phyloP scores from a whole-genome alignment of 2,888 invertebrate genomes.

The Philonicus albiceps region DNA sequence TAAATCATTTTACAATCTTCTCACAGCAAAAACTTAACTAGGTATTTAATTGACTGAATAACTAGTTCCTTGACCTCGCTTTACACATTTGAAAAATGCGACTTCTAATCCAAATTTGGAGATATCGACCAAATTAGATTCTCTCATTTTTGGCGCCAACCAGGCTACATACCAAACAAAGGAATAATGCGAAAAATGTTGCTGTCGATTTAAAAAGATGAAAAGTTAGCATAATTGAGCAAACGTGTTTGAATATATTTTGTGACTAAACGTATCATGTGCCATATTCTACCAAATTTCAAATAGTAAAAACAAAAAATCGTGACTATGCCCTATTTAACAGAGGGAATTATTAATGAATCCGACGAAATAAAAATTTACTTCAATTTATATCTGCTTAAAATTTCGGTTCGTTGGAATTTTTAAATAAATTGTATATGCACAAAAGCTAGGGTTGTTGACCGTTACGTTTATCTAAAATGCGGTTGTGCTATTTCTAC shows the following conservation, averaged over 20 bases:
- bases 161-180: too few relatives aligned
- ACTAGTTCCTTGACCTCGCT: too few relatives aligned
- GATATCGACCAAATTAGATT: too few relatives aligned
- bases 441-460: background rate
- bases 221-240: background rate
- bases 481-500: background rate
- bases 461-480: background rate
- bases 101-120: too few relatives aligned
- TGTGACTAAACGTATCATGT: background rate
- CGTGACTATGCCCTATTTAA: background rate
- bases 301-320: background rate
- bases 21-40: too few relatives aligned
- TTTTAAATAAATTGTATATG: background rate
- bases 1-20: too few relatives aligned
- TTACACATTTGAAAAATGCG: too few relatives aligned
- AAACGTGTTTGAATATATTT: background rate
- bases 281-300: background rate
- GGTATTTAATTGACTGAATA: too few relatives aligned
- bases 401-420: background rate
- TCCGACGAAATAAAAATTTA: background rate
- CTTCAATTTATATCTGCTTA: background rate
- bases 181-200: background rate
- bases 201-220: background rate
- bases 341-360: background rate
- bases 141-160: too few relatives aligned